Evolutionary conservation across 2,113 vertebrate genomes (phyloP).

Genomic region (Pipa parva): DNA sequence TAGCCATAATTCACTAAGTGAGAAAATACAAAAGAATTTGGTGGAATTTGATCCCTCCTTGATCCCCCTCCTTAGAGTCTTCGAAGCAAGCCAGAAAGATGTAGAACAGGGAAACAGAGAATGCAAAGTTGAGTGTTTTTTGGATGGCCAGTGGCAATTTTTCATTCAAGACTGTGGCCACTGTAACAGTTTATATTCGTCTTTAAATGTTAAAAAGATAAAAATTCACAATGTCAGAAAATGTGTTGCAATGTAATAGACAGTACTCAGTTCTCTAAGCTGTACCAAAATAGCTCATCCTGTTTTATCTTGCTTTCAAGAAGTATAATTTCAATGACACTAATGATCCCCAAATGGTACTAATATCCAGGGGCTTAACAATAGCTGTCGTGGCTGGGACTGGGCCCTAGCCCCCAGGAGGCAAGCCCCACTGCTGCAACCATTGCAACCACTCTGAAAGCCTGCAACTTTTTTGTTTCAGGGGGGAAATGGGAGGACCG

Average conservation of each 20-base stretch:
- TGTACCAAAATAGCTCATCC: neutral
- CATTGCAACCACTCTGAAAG: no score
- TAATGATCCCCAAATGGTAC: no score
- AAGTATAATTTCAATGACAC: no score
- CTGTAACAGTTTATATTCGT: constrained; percentile 14
- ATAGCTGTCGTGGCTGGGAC: no score
- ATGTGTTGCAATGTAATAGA: neutral
- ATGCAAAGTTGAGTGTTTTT: neutral
- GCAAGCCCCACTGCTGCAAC: no score
- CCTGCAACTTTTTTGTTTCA: no score
- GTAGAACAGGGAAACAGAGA: no score
- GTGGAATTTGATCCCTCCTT: neutral
- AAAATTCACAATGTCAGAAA: neutral
- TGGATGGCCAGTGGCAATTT: neutral
- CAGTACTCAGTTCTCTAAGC: neutral
- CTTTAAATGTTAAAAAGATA: neutral
- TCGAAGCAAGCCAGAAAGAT: neutral
- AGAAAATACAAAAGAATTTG: neutral
- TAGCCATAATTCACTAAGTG: neutral
- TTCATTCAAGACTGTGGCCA: neutral
- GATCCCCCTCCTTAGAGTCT: neutral
- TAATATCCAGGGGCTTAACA: no score
- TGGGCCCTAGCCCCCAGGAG: no score
- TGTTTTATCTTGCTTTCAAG: no score
- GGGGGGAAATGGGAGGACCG: no score